Evolutionary conservation across 2,888 invertebrate species (phyloP).

Genomic region (Trissoscelio sp.): DNA sequence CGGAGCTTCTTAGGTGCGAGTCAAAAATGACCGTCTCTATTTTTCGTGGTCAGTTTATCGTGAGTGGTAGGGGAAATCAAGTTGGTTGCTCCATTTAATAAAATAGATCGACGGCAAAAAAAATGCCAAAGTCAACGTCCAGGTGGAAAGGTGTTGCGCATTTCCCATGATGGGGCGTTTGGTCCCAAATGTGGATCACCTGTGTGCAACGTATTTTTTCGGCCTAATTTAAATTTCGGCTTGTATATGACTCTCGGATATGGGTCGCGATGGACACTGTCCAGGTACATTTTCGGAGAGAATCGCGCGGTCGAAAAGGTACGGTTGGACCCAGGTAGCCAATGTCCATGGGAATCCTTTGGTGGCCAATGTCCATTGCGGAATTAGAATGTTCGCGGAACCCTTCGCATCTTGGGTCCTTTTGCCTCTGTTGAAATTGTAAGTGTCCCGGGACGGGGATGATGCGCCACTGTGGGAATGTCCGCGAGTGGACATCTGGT

Average conservation of each 20-base stretch:
- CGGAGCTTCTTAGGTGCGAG: conserved; percentile 34
- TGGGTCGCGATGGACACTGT: conserved; percentile 69
- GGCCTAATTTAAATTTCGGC: conserved; percentile 80
- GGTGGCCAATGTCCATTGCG: conserved; percentile 74
- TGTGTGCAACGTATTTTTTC: conserved; percentile 79
- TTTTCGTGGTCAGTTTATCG: conserved; percentile 54
- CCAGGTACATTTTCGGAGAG: conserved; percentile 66
- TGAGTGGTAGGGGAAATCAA: conserved; percentile 25
- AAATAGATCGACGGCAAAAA: conserved; percentile 63
- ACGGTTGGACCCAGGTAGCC: conserved; percentile 73
- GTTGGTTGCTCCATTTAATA: conserved; percentile 69
- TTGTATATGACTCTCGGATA: conserved; percentile 49
- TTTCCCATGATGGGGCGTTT: conserved; percentile 59
- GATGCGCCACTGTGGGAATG: conserved; percentile 51
- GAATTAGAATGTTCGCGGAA: conserved; percentile 72
- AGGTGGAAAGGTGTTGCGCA: conserved; percentile 62
- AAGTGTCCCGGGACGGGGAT: conserved; percentile 31
- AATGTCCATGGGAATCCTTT: conserved; percentile 77
- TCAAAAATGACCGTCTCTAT: conserved; percentile 64
- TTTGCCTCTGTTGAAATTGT: conserved; percentile 29
- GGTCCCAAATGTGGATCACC: conserved; percentile 63
- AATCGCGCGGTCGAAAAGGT: conserved; percentile 22
- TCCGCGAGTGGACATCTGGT: conserved; percentile 61
- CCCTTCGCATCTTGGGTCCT: conserved; percentile 62
- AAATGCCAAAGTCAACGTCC: conserved; percentile 62